Evolutionary conservation across 2,797 vertebrate genomes (phyloP), one percentile per base, ranked within the genome.

Genomic region (Enteromius anoplus): DNA sequence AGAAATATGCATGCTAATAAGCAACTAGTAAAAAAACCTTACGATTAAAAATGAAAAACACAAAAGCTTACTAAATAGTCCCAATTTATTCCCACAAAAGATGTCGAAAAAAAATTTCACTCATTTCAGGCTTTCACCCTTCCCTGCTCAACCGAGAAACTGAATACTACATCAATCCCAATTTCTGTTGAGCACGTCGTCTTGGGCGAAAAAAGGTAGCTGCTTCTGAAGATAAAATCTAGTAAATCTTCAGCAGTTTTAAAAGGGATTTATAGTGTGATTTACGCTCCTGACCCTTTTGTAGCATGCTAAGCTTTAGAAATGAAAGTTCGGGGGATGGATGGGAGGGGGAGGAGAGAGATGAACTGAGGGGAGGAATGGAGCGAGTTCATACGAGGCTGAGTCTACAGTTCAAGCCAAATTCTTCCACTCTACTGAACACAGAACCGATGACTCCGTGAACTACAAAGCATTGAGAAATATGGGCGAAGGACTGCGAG

Each of bases 351-450:
- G 26, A 12, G 58, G 60, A 73, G 37, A 81, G 15, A 42, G 60
- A 75, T 53, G 72, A 73, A 73, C 26, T 72, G 42, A 72, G 29
- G 34, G 60, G 62, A 66, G 49, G n/a, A 72, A 81, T 40, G 26
- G 64, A 75, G 34, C 3, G 72, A 76, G 72, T 82, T 82, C 81
- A 82, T 14, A 58, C 42, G 62, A 75, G 80, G 80, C 62, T 82
- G 71, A 76, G 32, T 82, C 34, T 82, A 76, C 72, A 55, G 62
- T 82, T 76, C 34, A 82, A 10, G 64, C 23, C 81, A 82, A 68
- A 76, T 76, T 82, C 72, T 76, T 82, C 72, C 72, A 82, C 81
- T 76, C 49, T 42, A 69, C 62, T 82, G 81, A 82, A 58, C 81
- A 82, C 72, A 55, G 34, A 82, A 82, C 42, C 26, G 23, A 68